phyloP scores from a whole-genome alignment of 2,113 vertebrate genomes.

The Rhagologus leucostigma region DNA sequence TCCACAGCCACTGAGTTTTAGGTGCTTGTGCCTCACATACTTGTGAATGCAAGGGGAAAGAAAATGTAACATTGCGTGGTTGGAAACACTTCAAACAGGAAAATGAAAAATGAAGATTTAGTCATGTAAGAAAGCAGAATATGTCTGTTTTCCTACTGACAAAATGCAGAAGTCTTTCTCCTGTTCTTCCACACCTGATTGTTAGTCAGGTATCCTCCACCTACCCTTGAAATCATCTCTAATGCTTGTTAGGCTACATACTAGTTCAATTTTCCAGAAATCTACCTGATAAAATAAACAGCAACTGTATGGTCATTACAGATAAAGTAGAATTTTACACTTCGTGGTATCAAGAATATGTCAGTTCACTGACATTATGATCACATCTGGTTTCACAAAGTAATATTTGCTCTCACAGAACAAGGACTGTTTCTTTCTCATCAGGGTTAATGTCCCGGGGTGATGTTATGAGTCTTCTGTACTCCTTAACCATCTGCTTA shows the following conservation, averaged over 20 bases:
- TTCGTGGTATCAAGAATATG: not conserved
- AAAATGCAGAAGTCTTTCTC: not conserved
- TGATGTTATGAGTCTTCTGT: too few relatives aligned
- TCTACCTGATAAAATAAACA: not conserved
- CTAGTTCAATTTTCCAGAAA: not conserved
- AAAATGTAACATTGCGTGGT: not conserved
- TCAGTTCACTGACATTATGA: not conserved
- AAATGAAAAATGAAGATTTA: not conserved
- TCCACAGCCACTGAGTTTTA: not conserved
- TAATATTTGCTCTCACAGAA: not conserved
- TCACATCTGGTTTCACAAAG: not conserved
- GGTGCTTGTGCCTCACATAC: not conserved
- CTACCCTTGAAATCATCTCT: not conserved
- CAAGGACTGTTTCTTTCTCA: not conserved
- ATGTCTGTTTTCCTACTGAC: not conserved
- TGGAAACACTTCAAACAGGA: not conserved
- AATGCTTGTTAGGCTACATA: not conserved
- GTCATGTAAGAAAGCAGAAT: not conserved
- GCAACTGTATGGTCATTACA: not conserved
- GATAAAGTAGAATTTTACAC: not conserved
- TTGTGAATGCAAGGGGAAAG: not conserved
- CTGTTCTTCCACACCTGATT: not conserved
- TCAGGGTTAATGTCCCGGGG: not conserved
- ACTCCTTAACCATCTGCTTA: too few relatives aligned
- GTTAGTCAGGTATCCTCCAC: rapidly evolving